Evolutionary conservation across 2,113 vertebrate species (phyloP).

Genomic region (Danionella cerebrum): DNA sequence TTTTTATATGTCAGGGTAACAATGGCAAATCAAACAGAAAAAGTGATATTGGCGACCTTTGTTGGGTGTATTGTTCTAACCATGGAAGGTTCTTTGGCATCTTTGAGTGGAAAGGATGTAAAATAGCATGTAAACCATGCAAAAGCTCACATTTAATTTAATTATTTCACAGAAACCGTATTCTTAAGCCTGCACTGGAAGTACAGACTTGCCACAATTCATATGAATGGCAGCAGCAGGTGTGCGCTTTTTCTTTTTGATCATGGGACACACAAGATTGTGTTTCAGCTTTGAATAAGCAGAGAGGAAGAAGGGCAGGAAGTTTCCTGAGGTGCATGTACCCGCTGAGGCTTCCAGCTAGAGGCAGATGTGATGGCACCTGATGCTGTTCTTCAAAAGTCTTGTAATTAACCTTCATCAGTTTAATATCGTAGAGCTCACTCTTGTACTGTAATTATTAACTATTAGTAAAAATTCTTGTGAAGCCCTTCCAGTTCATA

Average conservation of each 20-base stretch:
- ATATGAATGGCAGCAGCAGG: slow-evolving; percentile 26
- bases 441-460: not conserved
- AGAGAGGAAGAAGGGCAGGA: not conserved
- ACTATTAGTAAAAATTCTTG: not conserved
- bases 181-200: too few species aligned
- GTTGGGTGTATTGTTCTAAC: too few species aligned
- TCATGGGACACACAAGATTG: not conserved
- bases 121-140: not conserved
- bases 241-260: slow-evolving; percentile 11
- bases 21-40: too few species aligned
- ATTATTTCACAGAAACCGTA: too few species aligned
- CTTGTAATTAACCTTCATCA: slow-evolving; percentile 5
- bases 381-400: not conserved
- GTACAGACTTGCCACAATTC: not conserved
- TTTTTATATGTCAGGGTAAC: too few species aligned
- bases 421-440: not conserved
- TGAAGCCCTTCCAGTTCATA: too few species aligned
- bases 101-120: not conserved
- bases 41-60: too few species aligned
- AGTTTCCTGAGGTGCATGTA: not conserved
- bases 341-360: not conserved
- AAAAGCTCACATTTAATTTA: too few species aligned
- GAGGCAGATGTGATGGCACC: slow-evolving; percentile 2
- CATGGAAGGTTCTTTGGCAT: too few species aligned
- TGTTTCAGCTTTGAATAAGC: slow-evolving; percentile 6